Conservation (phyloP, 37 sponge, comb jelly and placozoan species). For the Geodia barretti region DNA sequence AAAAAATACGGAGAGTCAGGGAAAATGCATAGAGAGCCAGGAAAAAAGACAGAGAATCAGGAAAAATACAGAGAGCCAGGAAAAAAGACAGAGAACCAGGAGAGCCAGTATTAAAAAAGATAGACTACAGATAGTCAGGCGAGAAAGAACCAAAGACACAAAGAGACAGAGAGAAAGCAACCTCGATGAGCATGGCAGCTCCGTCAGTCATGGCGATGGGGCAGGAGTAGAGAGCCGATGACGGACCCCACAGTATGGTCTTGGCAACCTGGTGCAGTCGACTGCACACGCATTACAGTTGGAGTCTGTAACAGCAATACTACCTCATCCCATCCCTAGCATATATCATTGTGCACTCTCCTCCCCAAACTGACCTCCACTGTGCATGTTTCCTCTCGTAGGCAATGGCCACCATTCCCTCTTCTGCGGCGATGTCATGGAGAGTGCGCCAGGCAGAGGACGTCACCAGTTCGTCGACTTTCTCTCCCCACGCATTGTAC, state of each 20-base stretch:
- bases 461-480: conserved; percentile 78
- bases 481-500: conserved; percentile 83
- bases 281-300: conserved; percentile 16
- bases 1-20: not conserved
- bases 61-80: too few relatives aligned
- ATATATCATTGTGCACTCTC: too few relatives aligned
- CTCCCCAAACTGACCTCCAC: conserved; percentile 80
- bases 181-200: conserved; percentile 86
- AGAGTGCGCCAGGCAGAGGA: conserved; percentile 79
- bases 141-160: too few relatives aligned
- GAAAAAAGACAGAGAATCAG: not conserved
- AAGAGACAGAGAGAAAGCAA: too few relatives aligned
- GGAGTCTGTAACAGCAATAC: not conserved
- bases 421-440: conserved; percentile 84
- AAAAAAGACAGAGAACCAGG: too few relatives aligned
- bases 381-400: conserved; percentile 68
- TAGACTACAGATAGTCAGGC: too few relatives aligned
- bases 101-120: too few relatives aligned
- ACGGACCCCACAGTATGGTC: conserved; percentile 77
- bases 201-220: conserved; percentile 99
- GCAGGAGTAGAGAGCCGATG: conserved; percentile 95
- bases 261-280: conserved; percentile 82
- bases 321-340: too few relatives aligned
- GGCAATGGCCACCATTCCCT: conserved; percentile 85
- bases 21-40: not conserved